Conservation (phyloP, 2,888 invertebrate genomes). For the Stratiomys singularior region DNA sequence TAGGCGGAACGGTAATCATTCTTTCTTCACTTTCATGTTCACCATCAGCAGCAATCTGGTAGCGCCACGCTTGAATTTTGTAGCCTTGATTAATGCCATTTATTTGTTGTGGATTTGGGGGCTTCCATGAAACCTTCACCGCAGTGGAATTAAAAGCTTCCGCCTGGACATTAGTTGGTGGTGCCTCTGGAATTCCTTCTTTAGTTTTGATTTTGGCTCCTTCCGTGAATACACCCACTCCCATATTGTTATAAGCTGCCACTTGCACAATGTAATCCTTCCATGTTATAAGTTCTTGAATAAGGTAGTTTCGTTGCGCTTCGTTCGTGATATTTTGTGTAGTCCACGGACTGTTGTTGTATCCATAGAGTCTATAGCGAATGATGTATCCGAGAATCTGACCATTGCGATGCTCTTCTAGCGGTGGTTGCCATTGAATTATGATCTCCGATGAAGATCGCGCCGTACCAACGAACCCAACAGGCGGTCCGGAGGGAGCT, state of each 20-base stretch:
- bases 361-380: conserved; percentile 89
- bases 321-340: conserved; percentile 92
- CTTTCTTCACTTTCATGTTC: conserved; percentile 72
- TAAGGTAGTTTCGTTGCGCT: conserved; percentile 88
- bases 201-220: conserved; percentile 93
- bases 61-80: conserved; percentile 88
- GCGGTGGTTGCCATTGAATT: conserved; percentile 96
- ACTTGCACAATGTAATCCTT: conserved; percentile 97
- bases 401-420: conserved; percentile 94
- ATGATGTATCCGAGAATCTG: conserved; percentile 94
- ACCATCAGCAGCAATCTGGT: conserved; percentile 68
- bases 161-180: conserved; percentile 84
- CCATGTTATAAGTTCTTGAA: conserved; percentile 95
- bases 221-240: conserved; percentile 91
- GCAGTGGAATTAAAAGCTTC: conserved; percentile 88
- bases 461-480: conserved; percentile 94
- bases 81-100: conserved; percentile 98
- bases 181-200: conserved; percentile 94
- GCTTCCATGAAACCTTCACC: conserved; percentile 88
- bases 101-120: conserved; percentile 96
- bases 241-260: conserved; percentile 96
- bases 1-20: conserved; percentile 87
- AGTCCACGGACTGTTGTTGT: conserved; percentile 93
- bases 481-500: conserved; percentile 97
- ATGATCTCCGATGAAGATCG: conserved; percentile 95